Evolutionary conservation across 2,797 vertebrate species (phyloP).

Genomic region (Petrocephalus sullivani): DNA sequence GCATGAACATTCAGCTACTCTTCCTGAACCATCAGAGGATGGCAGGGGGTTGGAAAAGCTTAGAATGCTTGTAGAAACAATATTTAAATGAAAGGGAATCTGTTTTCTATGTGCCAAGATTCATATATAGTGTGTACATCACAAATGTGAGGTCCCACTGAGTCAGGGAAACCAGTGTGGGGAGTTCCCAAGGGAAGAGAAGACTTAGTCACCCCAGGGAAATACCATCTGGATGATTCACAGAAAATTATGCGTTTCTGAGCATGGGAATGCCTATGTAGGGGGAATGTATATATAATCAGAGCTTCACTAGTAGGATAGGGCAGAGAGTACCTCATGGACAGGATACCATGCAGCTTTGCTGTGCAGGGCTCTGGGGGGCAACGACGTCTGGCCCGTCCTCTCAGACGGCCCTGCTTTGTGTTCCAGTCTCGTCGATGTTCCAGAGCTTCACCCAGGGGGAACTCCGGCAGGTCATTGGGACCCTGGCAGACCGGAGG

Average conservation of each 20-base stretch:
- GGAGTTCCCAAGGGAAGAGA: not conserved
- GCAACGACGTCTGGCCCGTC: too few relatives aligned
- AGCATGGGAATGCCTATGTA: not conserved
- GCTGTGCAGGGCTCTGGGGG: not conserved
- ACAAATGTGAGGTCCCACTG: not conserved
- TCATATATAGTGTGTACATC: not conserved
- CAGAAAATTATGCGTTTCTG: not conserved
- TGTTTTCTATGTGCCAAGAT: not conserved
- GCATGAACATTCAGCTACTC: not conserved
- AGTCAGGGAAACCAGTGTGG: not conserved
- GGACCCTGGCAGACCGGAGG: slow-evolving; percentile 58
- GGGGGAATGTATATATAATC: not conserved
- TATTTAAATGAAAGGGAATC: not conserved
- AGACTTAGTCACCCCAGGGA: not conserved
- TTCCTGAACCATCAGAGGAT: not conserved
- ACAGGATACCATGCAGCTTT: not conserved
- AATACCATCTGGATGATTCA: not conserved
- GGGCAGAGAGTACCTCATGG: not conserved
- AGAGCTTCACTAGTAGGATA: not conserved
- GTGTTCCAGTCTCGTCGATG: slow-evolving; percentile 47
- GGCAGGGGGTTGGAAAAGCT: not conserved
- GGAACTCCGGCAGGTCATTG: slow-evolving; percentile 67
- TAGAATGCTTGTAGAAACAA: not conserved
- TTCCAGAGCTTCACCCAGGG: slow-evolving; percentile 77
- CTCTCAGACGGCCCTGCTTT: not conserved